Base-by-base conservation (phyloP, 2,888 invertebrate species). In the Carterocephalus palaemon region DNA sequence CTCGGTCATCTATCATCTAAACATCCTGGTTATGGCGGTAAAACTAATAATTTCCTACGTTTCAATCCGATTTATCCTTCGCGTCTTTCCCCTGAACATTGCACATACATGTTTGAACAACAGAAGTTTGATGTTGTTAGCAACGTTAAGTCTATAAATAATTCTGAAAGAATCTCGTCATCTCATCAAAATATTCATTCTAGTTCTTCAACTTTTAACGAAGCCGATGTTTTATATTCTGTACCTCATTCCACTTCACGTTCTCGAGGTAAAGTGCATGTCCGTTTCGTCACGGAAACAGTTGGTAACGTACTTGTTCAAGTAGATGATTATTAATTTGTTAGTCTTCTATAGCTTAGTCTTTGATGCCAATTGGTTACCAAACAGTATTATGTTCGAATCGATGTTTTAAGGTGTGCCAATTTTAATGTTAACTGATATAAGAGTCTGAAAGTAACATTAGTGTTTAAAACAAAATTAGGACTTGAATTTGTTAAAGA, bases 221-320 rank as follows among this genome's bases (percentile, higher is more conserved):
- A 42, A 8, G 7, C 33, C 20, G 22, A 29, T 36, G 8, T 20
- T 22, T 37, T 4, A 9, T 31, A 17, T 32, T 13, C 2, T 17
- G 37, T 31, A 19, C 31, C 45, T 24, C 31, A 32, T 37, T 10
- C 31, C 8, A 19, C 12, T 37, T 37, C 22, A 16, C 22, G 12
- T 41, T 3, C 24, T 20, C 32, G 26, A 39, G 42, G 42, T 46
- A 62, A 57, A 19, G 41, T 58, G 26, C 67, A 60, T 47, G 70
- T 70, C 43, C 62, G 64, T 43, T 68, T 74, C 45, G 56, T 49
- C 39, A 55, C 42, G 36, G 64, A 67, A 46, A 61, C 49, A 59
- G 54, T 65, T 49, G 64, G 66, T 49, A 67, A 70, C 48, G 29
- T 34, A 20, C 28, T 41, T 47, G 19, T 36, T 23, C 37, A 31